Conservation (phyloP, 2,888 invertebrate species). For the Luperina testacea region DNA sequence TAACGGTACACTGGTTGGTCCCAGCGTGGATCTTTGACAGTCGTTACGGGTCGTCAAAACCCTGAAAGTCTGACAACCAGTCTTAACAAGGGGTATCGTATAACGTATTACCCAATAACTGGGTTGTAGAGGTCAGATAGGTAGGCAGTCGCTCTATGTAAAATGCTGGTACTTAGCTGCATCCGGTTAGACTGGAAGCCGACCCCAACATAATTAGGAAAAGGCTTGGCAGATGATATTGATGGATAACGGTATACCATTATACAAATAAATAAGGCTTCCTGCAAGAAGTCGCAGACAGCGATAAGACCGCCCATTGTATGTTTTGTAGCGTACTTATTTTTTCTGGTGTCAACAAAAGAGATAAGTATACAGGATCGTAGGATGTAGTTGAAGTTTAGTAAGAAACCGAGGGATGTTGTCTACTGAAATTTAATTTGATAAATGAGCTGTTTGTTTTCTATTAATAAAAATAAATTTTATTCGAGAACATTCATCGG, state of each 20-base stretch:
- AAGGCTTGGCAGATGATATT: no score
- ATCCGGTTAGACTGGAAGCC: no score
- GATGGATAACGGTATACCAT: neutral
- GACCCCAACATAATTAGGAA: no score
- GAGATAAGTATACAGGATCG: no score
- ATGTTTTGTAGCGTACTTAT: neutral
- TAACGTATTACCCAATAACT: neutral
- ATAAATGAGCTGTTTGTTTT: no score
- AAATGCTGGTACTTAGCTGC: no score
- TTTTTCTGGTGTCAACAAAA: neutral
- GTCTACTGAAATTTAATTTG: no score
- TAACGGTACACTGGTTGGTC: neutral
- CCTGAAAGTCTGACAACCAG: neutral
- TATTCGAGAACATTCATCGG: no score
- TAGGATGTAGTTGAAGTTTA: no score
- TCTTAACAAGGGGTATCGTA: neutral
- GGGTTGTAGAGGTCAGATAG: neutral
- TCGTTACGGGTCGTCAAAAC: neutral
- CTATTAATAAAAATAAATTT: no score
- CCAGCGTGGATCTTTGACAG: neutral
- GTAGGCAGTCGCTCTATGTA: no score
- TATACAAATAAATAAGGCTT: neutral
- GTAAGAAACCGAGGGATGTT: no score
- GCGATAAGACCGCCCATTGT: neutral
- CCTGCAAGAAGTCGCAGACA: neutral